phyloP scores from a whole-genome alignment of 2,888 invertebrate species.

The Leucophenga montana region DNA sequence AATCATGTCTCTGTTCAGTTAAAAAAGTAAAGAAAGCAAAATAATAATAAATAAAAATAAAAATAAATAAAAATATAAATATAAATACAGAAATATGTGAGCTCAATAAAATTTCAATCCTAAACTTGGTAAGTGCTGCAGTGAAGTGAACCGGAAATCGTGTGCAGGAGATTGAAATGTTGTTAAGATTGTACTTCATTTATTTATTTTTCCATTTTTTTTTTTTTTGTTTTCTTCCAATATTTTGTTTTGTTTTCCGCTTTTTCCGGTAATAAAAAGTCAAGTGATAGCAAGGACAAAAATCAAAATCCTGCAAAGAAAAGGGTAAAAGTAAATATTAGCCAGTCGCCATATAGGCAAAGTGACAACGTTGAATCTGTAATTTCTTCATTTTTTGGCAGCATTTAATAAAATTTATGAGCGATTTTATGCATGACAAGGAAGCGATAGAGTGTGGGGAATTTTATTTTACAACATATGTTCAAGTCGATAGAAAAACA shows the following conservation, averaged over 20 bases:
- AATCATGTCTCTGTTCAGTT: conserved; percentile 23
- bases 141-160: conserved; percentile 12
- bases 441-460: too few species aligned
- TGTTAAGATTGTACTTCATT: conserved; percentile 7
- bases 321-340: not conserved
- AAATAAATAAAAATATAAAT: too few species aligned
- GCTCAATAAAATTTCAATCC: conserved; percentile 28
- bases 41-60: conserved; percentile 14
- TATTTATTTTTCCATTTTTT: not conserved
- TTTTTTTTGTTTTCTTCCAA: not conserved
- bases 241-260: not conserved
- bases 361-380: too few species aligned
- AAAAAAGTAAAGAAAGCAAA: conserved; percentile 11
- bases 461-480: too few species aligned
- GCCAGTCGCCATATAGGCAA: too few species aligned
- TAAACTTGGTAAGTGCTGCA: not conserved
- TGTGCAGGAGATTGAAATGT: conserved; percentile 17
- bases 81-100: not conserved
- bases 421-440: too few species aligned
- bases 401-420: too few species aligned
- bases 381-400: too few species aligned
- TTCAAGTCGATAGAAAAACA: too few species aligned
- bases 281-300: not conserved
- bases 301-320: not conserved
- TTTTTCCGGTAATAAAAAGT: too few species aligned